Evolutionary conservation across 2,797 vertebrate species (phyloP).

Genomic region (Muscicapa striata): DNA sequence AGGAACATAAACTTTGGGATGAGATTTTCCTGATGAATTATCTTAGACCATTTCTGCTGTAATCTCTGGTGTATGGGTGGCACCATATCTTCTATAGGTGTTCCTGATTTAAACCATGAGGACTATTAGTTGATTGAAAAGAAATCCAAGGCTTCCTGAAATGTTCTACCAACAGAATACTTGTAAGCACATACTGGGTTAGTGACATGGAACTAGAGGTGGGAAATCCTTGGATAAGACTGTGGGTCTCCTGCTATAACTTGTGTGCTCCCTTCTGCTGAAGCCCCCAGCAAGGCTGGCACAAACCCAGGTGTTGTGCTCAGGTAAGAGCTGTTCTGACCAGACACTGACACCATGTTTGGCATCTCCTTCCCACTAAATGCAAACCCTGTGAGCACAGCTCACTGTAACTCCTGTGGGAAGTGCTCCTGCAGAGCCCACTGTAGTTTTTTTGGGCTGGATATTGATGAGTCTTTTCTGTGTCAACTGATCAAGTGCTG

Average conservation of each 20-base stretch:
- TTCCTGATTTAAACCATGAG: background rate
- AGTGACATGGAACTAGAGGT: background rate
- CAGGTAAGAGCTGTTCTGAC: background rate
- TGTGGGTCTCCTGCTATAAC: background rate
- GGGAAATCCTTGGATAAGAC: background rate
- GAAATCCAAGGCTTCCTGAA: background rate
- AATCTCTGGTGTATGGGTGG: background rate
- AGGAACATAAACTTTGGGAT: background rate
- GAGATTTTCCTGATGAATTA: background rate
- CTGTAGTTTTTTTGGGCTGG: background rate
- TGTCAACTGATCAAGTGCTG: background rate
- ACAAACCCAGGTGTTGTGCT: background rate
- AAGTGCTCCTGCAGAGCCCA: background rate
- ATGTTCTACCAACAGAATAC: background rate
- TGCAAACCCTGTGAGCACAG: background rate
- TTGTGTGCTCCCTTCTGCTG: background rate
- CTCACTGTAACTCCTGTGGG: background rate
- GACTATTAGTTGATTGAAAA: background rate
- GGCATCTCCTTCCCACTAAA: background rate
- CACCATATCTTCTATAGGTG: background rate
- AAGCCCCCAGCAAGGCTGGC: background rate
- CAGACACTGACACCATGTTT: rapidly evolving
- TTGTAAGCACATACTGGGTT: background rate
- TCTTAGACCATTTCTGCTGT: background rate
- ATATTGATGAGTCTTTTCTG: background rate